A percentile compares a stretch with the other conserved stretches of the same genome.
phyloP scores from a whole-genome alignment of 2,888 invertebrate genomes.

The Archips xylosteana region DNA sequence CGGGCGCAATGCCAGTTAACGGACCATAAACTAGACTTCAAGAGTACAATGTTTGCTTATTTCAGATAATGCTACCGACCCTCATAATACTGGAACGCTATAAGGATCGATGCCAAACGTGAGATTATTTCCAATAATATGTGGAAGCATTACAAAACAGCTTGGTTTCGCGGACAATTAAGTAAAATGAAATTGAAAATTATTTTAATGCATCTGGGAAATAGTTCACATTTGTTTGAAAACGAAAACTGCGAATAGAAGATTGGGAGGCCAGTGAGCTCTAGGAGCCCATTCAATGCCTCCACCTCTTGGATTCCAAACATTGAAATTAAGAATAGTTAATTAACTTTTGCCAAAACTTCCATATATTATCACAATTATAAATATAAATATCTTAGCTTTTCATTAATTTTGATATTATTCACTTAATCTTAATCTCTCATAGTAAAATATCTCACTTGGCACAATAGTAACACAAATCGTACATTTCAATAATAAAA shows the following conservation, averaged over 20 bases:
- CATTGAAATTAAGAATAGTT: slow-evolving; percentile 68
- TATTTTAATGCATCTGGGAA: slow-evolving; percentile 67
- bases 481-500: slow-evolving; percentile 76
- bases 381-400: slow-evolving; percentile 82
- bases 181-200: slow-evolving; percentile 61
- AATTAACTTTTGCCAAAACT: slow-evolving; percentile 76
- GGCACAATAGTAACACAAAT: slow-evolving; percentile 83
- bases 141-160: slow-evolving; percentile 75
- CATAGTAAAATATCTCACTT: slow-evolving; percentile 82
- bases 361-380: slow-evolving; percentile 84
- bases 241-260: slow-evolving; percentile 35
- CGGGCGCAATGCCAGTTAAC: background rate
- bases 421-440: slow-evolving; percentile 84
- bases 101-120: slow-evolving; percentile 64
- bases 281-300: slow-evolving; percentile 16
- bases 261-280: slow-evolving; percentile 43
- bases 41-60: background rate
- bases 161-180: slow-evolving; percentile 13
- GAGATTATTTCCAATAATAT: slow-evolving; percentile 80
- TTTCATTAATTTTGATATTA: slow-evolving; percentile 82
- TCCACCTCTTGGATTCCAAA: slow-evolving; percentile 60
- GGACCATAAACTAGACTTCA: background rate
- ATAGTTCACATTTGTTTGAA: slow-evolving; percentile 19
- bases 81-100: slow-evolving; percentile 43
- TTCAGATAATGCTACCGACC: slow-evolving; percentile 17